A percentile compares a stretch with the other conserved stretches of the same genome.
These are phyloP conservation scores for Piprites chloris DNA, from an alignment of 2,113 vertebrate species.

Conservation along the genomic window DNA sequence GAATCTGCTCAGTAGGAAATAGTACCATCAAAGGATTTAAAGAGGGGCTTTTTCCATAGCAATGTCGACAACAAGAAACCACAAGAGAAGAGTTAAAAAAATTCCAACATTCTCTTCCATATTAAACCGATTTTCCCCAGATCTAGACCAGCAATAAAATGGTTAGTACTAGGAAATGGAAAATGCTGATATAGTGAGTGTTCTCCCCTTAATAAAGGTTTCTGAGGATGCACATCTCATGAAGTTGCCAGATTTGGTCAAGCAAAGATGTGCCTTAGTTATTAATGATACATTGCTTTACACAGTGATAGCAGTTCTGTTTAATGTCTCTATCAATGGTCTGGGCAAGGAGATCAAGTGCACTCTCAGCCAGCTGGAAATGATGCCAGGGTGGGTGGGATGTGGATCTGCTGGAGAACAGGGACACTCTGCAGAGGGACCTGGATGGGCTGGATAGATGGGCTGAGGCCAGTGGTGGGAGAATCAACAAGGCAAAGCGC, in stretches of 20 bases:
- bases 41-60: neutral
- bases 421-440: neutral
- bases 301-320: neutral
- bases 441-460: neutral
- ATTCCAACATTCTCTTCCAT: neutral
- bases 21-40: neutral
- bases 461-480: accelerated
- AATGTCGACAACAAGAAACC: neutral
- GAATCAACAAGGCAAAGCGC: neutral
- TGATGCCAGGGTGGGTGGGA: neutral
- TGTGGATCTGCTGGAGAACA: neutral
- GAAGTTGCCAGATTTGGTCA: neutral
- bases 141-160: neutral
- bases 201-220: neutral
- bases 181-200: neutral
- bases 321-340: neutral
- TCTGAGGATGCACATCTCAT: neutral
- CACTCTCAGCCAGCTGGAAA: neutral
- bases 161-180: neutral
- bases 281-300: neutral
- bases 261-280: neutral
- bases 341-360: neutral
- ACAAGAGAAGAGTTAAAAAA: neutral
- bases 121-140: neutral
- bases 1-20: neutral